Base-by-base conservation (phyloP, 2,113 vertebrate genomes). In the Pygoscelis antarcticus region DNA sequence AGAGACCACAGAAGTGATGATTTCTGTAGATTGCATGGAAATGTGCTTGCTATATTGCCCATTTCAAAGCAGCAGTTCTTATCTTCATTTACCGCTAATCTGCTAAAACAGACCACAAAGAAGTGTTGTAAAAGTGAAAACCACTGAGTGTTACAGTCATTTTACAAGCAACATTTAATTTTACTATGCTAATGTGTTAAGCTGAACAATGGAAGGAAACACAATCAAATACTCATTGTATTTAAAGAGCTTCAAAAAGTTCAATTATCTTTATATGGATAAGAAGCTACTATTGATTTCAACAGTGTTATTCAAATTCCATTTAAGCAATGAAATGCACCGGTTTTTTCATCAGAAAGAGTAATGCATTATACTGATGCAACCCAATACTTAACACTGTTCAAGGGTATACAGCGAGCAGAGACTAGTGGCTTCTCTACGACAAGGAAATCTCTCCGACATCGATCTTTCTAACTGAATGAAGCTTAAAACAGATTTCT, bases 81-180 rank as follows among this genome's bases (percentile, higher is more conserved):
- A 65, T n/a, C 84, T 72, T 27, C 87, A 71, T 75, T 93, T 92
- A 60, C 42, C 96, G 58, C 44, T 94, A 32, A 92, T 69, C 57
- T 82, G 81, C 40, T 69, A 86, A 89, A 89, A 66, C 36, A 85
- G 46, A 46, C 46, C 58, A 68, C 68, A 57, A 83, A 65, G 85
- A 76, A 91, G 30, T 6, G 46, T 7, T 61, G 42, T 15, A 42
- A 61, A 90, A 93, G 77, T 57, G 54, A 91, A 91, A 93, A 19
- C 30, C 61, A 83, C 75, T 42, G 81, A 84, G 54, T 15, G 40
- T 47, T 82, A 55, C 68, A 91, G 87, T 83, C 83, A 62, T 87
- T 96, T 94, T 74, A 85, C 62, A 91, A 87, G 94, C 83, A 85
- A 78, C 83, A 74, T 84, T 97, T 96, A 97, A 94, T 96, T 97